These are phyloP conservation scores for Nipponacmea schrenckii DNA, from an alignment of 2,888 invertebrate genomes.

Conservation along the genomic window DNA sequence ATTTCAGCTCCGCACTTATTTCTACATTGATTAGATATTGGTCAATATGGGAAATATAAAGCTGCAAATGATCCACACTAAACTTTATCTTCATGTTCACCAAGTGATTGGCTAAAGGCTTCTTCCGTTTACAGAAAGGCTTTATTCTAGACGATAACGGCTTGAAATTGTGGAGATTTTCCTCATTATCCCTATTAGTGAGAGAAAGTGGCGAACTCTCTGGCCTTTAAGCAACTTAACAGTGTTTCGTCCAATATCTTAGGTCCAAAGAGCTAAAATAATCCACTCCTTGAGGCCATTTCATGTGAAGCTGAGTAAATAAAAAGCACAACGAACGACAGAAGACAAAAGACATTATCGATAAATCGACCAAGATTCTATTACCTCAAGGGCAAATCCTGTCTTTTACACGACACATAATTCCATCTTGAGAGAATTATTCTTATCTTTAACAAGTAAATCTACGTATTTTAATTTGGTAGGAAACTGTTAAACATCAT, in stretches of 20 bases:
- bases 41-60: conserved; percentile 8
- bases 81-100: conserved; percentile 1
- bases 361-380: conserved; percentile 4
- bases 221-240: neutral
- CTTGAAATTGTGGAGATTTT: neutral
- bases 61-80: conserved; percentile 7
- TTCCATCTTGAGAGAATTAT: neutral
- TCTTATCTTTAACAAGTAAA: conserved; percentile 1
- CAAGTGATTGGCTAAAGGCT: neutral
- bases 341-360: neutral
- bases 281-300: neutral
- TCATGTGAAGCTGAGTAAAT: neutral
- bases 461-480: conserved; percentile 4
- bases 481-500: neutral
- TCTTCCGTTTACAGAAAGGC: conserved; percentile 4
- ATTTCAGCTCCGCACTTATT: conserved; percentile 1
- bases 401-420: neutral
- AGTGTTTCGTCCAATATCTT: neutral
- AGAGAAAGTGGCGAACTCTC: neutral
- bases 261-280: neutral
- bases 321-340: neutral
- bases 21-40: neutral
- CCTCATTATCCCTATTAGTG: conserved; percentile 7
- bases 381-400: conserved; percentile 4
- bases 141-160: neutral